These are phyloP conservation scores for Phymastichus coffea DNA, from an alignment of 1,140 invertebrate genomes.

Conservation along the genomic window DNA sequence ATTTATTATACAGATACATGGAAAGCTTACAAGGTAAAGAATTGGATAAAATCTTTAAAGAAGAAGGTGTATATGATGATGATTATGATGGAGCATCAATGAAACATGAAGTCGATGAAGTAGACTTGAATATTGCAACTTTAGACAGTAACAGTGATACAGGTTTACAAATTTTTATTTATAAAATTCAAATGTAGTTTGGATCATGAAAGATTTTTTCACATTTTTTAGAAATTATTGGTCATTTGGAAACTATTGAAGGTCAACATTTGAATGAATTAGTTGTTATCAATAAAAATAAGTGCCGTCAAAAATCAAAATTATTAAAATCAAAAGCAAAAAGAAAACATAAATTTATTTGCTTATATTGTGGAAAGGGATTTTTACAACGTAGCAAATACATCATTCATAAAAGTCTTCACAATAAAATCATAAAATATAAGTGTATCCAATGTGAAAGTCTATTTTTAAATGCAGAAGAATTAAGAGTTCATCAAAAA, in stretches of 20 bases:
- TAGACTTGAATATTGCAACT: slow-evolving; percentile 34
- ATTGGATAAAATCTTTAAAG: slow-evolving; percentile 69
- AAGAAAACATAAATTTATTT: slow-evolving; percentile 56
- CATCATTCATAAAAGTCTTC: slow-evolving; percentile 52
- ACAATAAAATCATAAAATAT: slow-evolving; percentile 56
- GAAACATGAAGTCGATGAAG: slow-evolving; percentile 30
- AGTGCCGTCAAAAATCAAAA: slow-evolving; percentile 59
- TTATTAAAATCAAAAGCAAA: slow-evolving; percentile 49
- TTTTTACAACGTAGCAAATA: slow-evolving; percentile 59
- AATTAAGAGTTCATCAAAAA: slow-evolving; percentile 58
- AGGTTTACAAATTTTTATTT: slow-evolving; percentile 6
- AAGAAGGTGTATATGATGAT: slow-evolving; percentile 70
- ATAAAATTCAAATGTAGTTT: slow-evolving; percentile 2
- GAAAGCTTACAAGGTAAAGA: slow-evolving; percentile 74
- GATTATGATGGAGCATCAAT: slow-evolving; percentile 58
- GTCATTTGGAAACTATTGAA: slow-evolving; percentile 64
- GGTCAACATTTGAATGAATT: slow-evolving; percentile 63
- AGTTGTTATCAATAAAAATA: slow-evolving; percentile 62
- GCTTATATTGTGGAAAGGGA: slow-evolving; percentile 58
- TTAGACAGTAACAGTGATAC: slow-evolving; percentile 46
- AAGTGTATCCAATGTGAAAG: slow-evolving; percentile 57
- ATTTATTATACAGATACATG: slow-evolving; percentile 57
- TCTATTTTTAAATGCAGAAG: slow-evolving; percentile 52
- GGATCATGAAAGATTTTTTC: not conserved
- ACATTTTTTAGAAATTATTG: slow-evolving; percentile 61